phyloP scores from a whole-genome alignment of 2,888 invertebrate genomes.

The Azorinus chamasolen region DNA sequence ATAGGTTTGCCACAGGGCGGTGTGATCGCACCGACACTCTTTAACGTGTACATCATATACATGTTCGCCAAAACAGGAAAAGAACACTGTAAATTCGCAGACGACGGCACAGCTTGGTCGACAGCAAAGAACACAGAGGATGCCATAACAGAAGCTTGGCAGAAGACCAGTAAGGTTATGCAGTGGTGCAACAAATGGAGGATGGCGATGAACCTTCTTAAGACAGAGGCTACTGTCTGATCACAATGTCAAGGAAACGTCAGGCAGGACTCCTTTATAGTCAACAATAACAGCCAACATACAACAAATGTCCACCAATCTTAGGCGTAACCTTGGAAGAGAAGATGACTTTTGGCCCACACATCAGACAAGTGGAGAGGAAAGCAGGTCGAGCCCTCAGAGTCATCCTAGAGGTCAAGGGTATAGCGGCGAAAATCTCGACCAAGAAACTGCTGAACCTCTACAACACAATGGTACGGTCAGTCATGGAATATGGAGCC shows the following conservation, averaged over 20 bases:
- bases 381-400: slow-evolving; percentile 6
- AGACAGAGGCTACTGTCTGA: background rate
- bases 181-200: slow-evolving; percentile 1
- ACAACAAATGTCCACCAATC: background rate
- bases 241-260: background rate
- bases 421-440: slow-evolving; percentile 10
- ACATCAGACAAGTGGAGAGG: background rate
- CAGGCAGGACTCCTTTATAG: no score
- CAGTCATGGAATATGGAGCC: slow-evolving; percentile 15
- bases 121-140: background rate
- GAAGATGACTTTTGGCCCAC: background rate
- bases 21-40: background rate
- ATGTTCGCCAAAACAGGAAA: background rate
- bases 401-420: slow-evolving; percentile 32
- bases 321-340: background rate
- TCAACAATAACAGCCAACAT: background rate
- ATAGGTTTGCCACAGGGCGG: background rate
- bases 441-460: slow-evolving; percentile 2
- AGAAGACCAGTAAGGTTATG: background rate
- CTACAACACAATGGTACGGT: slow-evolving; percentile 7
- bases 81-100: background rate
- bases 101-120: background rate
- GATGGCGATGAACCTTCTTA: background rate
- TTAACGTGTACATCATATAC: background rate
- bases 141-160: background rate